Evolutionary conservation across 2,888 invertebrate genomes (phyloP), one percentile per base, ranked within the genome.

Genomic region (Platycheirus albimanus): DNA sequence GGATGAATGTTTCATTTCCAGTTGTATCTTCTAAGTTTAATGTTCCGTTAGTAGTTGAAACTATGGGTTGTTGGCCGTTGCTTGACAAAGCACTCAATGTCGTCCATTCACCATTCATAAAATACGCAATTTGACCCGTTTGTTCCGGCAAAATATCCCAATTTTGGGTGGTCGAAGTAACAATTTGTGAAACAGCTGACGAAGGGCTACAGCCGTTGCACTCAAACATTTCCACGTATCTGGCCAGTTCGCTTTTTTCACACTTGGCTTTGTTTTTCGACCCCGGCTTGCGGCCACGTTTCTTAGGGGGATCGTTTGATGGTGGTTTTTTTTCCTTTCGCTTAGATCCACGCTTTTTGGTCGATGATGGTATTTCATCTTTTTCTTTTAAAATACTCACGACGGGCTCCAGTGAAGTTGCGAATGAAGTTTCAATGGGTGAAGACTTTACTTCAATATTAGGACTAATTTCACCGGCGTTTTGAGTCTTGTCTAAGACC

Each of bases 231-330:
- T 87, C 87, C 7, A 87, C 87, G 56, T 87, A 87, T 41, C 85
- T 85, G 8, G 87, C 87, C n/a, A 87, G 72, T 63, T 87, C 86
- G 38, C 87, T 87, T 64, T 87, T 87, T 56, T 80, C 79, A n/a
- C 13, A 10, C 10, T 66, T 79, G 11, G 47, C 15, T n/a, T 69
- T 72, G 15, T 76, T 78, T 58, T 85, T 86, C 4, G 72, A 45
- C n/a, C 83, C 85, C 1, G 83, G 61, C 47, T 85, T 87, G 1
- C 87, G 85, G 11, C 86, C 86, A 13, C 87, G 86, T 41, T 86
- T 87, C 36, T 85, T 86, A 1, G 85, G 85, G 8, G 85, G 80
- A 33, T 70, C 66, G 13, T 54, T 78, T 3, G 41, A 13, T 8
- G 36, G 15, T 8, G 61, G 15, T 17, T 63, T 41, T 4, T 52